Evolutionary conservation across 1,140 invertebrate species (phyloP), one percentile per base, ranked within the genome.

Genomic region (Asbolus verrucosus): DNA sequence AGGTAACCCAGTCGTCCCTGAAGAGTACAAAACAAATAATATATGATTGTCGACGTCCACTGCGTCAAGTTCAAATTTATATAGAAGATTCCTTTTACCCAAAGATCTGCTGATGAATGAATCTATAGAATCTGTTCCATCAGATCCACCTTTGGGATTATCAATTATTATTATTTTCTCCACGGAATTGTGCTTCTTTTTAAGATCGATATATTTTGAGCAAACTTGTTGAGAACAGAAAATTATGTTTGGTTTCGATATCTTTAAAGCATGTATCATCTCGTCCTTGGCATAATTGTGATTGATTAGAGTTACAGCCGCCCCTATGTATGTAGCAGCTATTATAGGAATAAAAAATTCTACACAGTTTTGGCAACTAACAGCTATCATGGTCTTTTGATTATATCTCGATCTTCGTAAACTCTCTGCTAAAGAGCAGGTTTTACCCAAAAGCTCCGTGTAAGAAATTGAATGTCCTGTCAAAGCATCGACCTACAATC

Each of bases 1-100:
- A 0, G 92, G 91, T 24, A 88, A 77, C 65, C 92, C 91, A 21
- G 91, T 93, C 6, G 91, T 92, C 11, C 91, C 91, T 1, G 85
- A 85, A 11, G 84, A 85, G 74, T 83, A 85, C 2, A 85, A 65
- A n/a, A 86, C 80, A 6, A 82, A 69, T 0, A 81, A 78, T 0
- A 75, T 67, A 63, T 81, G 70, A 46, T 74, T 63, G 4, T 60
- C 43, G 1, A 38, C 6, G 54, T 75, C 31, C 6, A 75, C 70
- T 14, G 68, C 8, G 4, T 8, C 39, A 1, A 71, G 70, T 5
- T 54, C 19, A 31, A 54, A 54, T 30, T 27, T 13, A 11, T 16
- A 6, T 6, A 43, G 11, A 43, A 6, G 15, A 16, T 14, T 2
- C 14, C 6, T 15, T 43, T 3, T 11, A 15, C 9, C 5, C 5